phyloP scores from a whole-genome alignment of 2,888 invertebrate species.

The Drosophila kokeensis region DNA sequence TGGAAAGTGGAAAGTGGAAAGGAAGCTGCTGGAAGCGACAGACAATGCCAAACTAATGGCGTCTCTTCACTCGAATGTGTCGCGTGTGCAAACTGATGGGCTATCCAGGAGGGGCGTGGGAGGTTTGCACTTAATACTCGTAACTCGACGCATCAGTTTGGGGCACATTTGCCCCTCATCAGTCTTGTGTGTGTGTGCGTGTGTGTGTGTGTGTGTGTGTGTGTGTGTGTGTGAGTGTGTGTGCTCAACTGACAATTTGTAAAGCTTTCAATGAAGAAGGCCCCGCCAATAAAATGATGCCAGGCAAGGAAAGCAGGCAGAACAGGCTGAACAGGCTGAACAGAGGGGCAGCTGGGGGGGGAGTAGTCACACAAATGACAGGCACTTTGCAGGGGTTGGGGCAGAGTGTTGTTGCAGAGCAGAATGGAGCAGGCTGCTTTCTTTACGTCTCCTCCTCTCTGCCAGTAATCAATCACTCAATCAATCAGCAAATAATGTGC shows the following conservation, averaged over 20 bases:
- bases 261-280: constrained; percentile 69
- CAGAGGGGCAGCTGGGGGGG: not conserved
- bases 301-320: not conserved
- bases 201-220: constrained; percentile 19
- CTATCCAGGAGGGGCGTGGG: not conserved
- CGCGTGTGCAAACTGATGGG: not conserved
- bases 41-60: constrained; percentile 79
- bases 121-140: constrained; percentile 72
- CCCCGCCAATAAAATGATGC: constrained; percentile 64
- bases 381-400: constrained; percentile 42
- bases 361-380: constrained; percentile 50
- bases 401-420: not conserved
- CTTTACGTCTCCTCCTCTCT: constrained; percentile 8
- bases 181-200: constrained; percentile 6
- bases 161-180: not conserved
- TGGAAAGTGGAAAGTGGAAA: constrained; percentile 9
- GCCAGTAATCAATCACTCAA: constrained; percentile 76
- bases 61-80: constrained; percentile 6
- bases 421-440: not conserved
- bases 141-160: constrained; percentile 58
- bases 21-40: constrained; percentile 42
- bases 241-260: constrained; percentile 77
- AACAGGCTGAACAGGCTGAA: not conserved
- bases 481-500: constrained; percentile 81
- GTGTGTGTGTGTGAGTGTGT: constrained; percentile 34